Percentiles rank a stretch among this genome's conserved stretches.
Conservation (phyloP, 2,113 vertebrate species). For the Diglossa brunneiventris region DNA sequence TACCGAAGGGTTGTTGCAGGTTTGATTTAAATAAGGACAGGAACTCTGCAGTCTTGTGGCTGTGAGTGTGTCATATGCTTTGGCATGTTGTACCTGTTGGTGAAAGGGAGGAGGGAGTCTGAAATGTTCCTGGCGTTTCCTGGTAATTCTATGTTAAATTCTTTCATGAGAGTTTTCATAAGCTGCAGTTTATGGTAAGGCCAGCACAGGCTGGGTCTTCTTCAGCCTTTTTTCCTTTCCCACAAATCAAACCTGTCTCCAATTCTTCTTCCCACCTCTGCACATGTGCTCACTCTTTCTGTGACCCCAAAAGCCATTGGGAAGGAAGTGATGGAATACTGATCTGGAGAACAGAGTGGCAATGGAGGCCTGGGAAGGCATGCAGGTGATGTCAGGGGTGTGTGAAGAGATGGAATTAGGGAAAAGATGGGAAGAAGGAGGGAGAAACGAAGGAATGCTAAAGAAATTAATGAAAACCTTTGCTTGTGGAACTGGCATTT, state of each 20-base stretch:
- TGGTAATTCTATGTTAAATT: background rate
- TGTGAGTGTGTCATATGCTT: background rate
- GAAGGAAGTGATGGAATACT: background rate
- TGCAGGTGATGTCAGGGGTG: background rate
- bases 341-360: background rate
- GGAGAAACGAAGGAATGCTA: background rate
- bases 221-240: background rate
- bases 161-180: background rate
- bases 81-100: background rate
- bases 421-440: background rate
- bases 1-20: background rate
- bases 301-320: background rate
- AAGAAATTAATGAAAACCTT: background rate
- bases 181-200: background rate
- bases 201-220: background rate
- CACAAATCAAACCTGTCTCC: background rate
- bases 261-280: background rate
- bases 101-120: background rate
- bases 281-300: background rate
- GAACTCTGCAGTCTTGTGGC: background rate
- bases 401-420: background rate
- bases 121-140: background rate
- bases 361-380: accelerated
- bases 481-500: background rate
- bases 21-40: background rate